These are phyloP conservation scores for Syngnathus acus DNA, from an alignment of 2,797 vertebrate species.

Conservation along the genomic window DNA sequence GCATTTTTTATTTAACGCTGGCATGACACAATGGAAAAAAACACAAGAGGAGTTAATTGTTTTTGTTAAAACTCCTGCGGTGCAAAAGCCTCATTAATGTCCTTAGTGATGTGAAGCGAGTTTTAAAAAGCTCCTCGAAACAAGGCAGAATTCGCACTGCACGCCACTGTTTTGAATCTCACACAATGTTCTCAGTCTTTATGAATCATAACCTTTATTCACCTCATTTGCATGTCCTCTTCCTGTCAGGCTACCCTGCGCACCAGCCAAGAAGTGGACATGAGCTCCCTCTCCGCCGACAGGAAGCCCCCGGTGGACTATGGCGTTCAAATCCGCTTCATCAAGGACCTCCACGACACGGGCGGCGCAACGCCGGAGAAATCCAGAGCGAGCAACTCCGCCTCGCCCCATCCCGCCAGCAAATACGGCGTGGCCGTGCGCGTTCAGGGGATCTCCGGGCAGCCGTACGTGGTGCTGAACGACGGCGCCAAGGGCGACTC, in stretches of 20 bases:
- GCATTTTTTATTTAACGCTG: not conserved
- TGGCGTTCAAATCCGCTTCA: constrained; percentile 95
- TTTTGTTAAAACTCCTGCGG: not conserved
- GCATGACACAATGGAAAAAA: not conserved
- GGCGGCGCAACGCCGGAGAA: constrained; percentile 61
- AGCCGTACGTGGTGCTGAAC: constrained; percentile 92
- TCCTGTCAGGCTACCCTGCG: constrained; percentile 16
- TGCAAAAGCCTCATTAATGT: not conserved
- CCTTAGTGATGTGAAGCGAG: not conserved
- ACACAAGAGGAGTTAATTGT: not conserved
- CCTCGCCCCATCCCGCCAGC: constrained; percentile 46
- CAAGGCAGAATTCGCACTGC: not conserved
- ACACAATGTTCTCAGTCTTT: too few species aligned
- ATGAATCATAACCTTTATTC: not conserved
- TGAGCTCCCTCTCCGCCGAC: constrained; percentile 71
- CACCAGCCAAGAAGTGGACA: constrained; percentile 49
- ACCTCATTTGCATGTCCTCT: constrained; percentile 39
- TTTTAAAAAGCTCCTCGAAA: not conserved
- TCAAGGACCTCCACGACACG: constrained; percentile 77
- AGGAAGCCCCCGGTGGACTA: constrained; percentile 79
- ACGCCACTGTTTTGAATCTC: too few species aligned
- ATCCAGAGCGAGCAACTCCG: constrained; percentile 39
- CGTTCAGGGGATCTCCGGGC: constrained; percentile 91
- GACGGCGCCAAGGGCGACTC: constrained; percentile 86
- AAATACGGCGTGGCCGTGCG: constrained; percentile 88